phyloP scores from a whole-genome alignment of 2,113 vertebrate genomes.

The Hemicordylus capensis region DNA sequence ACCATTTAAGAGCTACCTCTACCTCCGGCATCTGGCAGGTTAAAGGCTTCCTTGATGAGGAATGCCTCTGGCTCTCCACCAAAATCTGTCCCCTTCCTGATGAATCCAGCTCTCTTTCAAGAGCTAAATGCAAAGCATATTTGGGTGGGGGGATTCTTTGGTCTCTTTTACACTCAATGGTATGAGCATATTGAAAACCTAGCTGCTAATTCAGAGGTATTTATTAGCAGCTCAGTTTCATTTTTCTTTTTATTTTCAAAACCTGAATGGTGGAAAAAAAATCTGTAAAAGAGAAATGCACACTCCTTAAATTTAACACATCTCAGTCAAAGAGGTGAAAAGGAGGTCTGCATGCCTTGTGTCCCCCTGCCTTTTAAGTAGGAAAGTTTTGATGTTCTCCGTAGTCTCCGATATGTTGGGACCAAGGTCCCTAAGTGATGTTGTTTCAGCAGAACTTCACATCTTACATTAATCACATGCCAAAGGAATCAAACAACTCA shows the following conservation, averaged over 20 bases:
- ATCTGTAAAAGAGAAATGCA: neutral
- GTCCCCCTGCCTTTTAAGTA: neutral
- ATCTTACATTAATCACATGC: neutral
- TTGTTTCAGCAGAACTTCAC: neutral
- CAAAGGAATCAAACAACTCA: neutral
- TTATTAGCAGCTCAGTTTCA: neutral
- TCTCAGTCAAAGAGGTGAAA: conserved; percentile 32
- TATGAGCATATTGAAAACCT: neutral
- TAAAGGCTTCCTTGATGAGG: neutral
- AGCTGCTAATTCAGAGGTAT: neutral
- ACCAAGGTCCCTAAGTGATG: neutral
- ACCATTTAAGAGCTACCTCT: neutral
- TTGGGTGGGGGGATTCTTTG: neutral
- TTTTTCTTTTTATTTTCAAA: neutral
- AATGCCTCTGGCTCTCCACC: neutral
- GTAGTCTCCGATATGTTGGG: neutral
- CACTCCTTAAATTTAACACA: conserved; percentile 30
- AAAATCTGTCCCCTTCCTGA: neutral
- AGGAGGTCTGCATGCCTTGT: neutral
- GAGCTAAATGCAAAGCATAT: conserved; percentile 49
- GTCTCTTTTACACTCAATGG: neutral
- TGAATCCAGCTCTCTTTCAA: neutral
- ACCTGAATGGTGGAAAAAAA: neutral
- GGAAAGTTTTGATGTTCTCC: neutral
- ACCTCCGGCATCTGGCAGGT: neutral